phyloP scores from a whole-genome alignment of 30 jellyfish, hydroid and myxozoan genomes.

The Hydra vulgaris region DNA sequence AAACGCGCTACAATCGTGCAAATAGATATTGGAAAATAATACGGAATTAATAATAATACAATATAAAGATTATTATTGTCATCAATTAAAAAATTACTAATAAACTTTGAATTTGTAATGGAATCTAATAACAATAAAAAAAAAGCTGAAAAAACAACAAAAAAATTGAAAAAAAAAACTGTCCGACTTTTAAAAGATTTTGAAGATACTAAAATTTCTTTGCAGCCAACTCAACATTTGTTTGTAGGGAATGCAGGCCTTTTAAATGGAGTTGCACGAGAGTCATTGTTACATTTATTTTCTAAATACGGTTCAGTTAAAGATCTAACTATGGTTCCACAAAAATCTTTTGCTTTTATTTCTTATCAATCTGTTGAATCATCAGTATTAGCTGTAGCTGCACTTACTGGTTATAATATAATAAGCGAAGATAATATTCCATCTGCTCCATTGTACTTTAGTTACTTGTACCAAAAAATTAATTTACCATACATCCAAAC shows the following conservation, averaged over 20 bases:
- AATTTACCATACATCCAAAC: background rate
- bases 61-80: no score
- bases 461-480: background rate
- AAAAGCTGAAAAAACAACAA: constrained; percentile 49
- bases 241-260: constrained; percentile 87
- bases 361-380: constrained; percentile 29
- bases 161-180: constrained; percentile 52
- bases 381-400: constrained; percentile 31
- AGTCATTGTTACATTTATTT: constrained; percentile 32
- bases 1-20: no score
- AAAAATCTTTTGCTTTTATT: constrained; percentile 51
- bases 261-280: constrained; percentile 62
- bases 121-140: background rate
- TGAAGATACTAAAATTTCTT: constrained; percentile 31
- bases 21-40: no score
- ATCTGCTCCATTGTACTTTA: constrained; percentile 23
- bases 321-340: constrained; percentile 54
- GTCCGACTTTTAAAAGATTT: constrained; percentile 34
- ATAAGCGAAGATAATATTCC: background rate
- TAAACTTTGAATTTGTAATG: no score
- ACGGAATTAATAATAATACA: no score
- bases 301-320: constrained; percentile 43
- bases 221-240: constrained; percentile 61
- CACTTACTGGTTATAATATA: constrained; percentile 35
- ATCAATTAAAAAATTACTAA: no score